Evolutionary conservation across 1,140 invertebrate genomes (phyloP).

Genomic region (Periplaneta americana): DNA sequence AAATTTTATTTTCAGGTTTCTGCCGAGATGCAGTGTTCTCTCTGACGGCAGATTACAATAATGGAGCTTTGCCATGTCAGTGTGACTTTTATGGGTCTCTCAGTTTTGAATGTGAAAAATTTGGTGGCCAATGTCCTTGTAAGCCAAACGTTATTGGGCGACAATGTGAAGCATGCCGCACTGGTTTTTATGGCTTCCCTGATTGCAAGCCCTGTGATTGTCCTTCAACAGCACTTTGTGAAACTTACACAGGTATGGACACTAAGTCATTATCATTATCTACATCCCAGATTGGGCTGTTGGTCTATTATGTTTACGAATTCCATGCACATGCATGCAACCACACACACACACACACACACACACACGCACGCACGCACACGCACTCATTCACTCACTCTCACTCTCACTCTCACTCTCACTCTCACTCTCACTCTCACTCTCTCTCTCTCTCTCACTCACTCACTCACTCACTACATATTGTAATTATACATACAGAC

Average conservation of each 20-base stretch:
- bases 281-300: too few species aligned
- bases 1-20: slow-evolving; percentile 57
- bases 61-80: slow-evolving; percentile 80
- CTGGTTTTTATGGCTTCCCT: slow-evolving; percentile 93
- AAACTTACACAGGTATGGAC: slow-evolving; percentile 54
- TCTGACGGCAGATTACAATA: slow-evolving; percentile 90
- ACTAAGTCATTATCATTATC: too few species aligned
- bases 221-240: slow-evolving; percentile 74
- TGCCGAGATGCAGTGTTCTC: slow-evolving; percentile 90
- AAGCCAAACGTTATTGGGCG: slow-evolving; percentile 90
- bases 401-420: too few species aligned
- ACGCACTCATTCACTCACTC: too few species aligned
- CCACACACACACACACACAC: too few species aligned
- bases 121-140: slow-evolving; percentile 95
- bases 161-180: slow-evolving; percentile 81
- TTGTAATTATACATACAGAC: too few species aligned
- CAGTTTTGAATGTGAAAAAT: slow-evolving; percentile 82
- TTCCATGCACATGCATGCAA: too few species aligned
- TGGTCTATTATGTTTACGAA: too few species aligned
- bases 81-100: slow-evolving; percentile 87
- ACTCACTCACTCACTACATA: too few species aligned
- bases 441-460: too few species aligned
- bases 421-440: too few species aligned
- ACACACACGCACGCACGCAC: too few species aligned
- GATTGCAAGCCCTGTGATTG: slow-evolving; percentile 86